phyloP scores from a whole-genome alignment of 2,113 vertebrate species.

The Nerophis ophidion region DNA sequence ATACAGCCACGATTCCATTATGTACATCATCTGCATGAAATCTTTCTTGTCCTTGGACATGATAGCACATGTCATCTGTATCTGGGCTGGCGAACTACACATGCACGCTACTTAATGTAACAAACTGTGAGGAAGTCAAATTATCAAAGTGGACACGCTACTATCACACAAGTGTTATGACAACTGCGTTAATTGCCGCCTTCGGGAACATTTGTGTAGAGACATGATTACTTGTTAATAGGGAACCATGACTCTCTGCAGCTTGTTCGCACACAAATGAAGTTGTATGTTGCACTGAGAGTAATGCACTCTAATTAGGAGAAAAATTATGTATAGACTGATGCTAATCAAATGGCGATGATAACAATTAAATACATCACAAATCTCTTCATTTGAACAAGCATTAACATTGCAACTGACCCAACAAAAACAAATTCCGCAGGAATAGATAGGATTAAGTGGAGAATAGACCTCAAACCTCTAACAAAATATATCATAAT shows the following conservation, averaged over 20 bases:
- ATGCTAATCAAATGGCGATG: too few species aligned
- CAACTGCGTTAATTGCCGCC: constrained; percentile 74
- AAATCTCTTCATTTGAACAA: too few species aligned
- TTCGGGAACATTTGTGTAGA: constrained; percentile 67
- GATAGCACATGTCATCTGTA: not conserved
- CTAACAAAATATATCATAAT: too few species aligned
- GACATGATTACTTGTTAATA: constrained; percentile 64
- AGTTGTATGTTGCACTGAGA: too few species aligned
- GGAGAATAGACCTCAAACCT: too few species aligned
- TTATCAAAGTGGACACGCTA: not conserved
- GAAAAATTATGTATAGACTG: too few species aligned
- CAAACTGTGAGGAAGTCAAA: not conserved
- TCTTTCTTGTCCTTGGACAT: constrained; percentile 1
- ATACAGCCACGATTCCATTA: not conserved
- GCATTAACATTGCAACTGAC: too few species aligned
- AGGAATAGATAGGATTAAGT: too few species aligned
- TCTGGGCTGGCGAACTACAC: not conserved
- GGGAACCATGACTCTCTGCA: constrained; percentile 40
- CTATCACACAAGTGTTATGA: constrained; percentile 62
- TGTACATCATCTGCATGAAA: not conserved
- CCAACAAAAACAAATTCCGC: too few species aligned
- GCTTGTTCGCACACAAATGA: too few species aligned
- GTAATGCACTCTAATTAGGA: too few species aligned
- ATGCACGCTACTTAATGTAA: not conserved
- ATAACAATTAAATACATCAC: too few species aligned